Evolutionary conservation across 2,888 invertebrate species (phyloP).

Genomic region (Drosophila prolongata): DNA sequence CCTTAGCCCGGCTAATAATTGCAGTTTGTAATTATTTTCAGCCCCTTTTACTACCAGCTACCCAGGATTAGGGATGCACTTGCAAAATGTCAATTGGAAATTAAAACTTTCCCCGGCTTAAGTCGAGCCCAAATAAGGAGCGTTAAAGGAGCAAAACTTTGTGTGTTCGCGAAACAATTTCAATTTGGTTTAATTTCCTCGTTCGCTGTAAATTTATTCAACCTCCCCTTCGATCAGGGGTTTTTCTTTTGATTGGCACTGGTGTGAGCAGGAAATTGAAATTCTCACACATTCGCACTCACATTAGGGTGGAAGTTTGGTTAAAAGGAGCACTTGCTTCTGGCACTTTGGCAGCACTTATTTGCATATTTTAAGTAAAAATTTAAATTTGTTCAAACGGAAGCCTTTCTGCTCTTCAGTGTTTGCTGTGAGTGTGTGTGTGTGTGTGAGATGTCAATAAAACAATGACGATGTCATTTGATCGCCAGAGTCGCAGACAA

Average conservation of each 20-base stretch:
- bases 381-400: conserved; percentile 59
- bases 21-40: conserved; percentile 76
- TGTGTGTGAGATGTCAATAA: conserved; percentile 56
- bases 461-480: conserved; percentile 68
- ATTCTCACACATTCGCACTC: conserved; percentile 62
- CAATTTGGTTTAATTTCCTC: conserved; percentile 77
- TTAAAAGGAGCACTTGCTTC: conserved; percentile 13
- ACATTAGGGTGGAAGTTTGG: conserved; percentile 26
- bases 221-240: conserved; percentile 70
- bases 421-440: not conserved
- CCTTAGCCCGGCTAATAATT: conserved; percentile 64
- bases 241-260: conserved; percentile 76
- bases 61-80: conserved; percentile 36
- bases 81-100: conserved; percentile 63
- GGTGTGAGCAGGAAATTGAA: conserved; percentile 69
- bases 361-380: conserved; percentile 71
- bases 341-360: conserved; percentile 60
- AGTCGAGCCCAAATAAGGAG: conserved; percentile 6
- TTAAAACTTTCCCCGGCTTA: conserved; percentile 43
- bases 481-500: conserved; percentile 17
- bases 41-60: conserved; percentile 4
- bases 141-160: conserved; percentile 8
- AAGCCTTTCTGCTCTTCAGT: not conserved
- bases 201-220: conserved; percentile 58
- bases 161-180: conserved; percentile 66